Evolutionary conservation across 2,113 vertebrate species (phyloP).

Genomic region (Ailuropoda melanoleuca): DNA sequence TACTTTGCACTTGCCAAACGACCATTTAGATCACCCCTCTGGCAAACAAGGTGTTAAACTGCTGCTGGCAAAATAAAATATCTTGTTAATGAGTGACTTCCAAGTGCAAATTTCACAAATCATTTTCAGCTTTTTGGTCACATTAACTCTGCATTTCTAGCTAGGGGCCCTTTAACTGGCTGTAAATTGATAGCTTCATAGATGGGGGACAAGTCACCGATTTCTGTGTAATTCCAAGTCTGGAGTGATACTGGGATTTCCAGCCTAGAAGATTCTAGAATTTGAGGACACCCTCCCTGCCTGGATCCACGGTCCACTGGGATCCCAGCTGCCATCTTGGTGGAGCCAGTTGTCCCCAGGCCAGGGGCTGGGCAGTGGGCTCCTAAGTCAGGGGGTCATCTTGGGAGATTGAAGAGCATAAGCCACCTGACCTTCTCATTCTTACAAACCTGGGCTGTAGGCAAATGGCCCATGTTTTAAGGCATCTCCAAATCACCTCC

Average conservation of each 20-base stretch:
- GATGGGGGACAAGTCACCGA: background rate
- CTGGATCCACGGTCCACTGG: rapidly evolving
- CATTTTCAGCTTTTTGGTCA: background rate
- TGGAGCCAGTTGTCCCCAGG: background rate
- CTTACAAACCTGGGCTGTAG: background rate
- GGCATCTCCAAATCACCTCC: background rate
- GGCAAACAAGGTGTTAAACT: background rate
- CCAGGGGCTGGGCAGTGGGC: no score
- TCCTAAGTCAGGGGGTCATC: background rate
- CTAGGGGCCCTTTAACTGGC: background rate
- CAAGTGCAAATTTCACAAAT: background rate
- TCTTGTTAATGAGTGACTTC: background rate
- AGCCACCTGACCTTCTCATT: background rate
- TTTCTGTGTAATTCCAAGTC: background rate
- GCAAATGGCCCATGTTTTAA: no score
- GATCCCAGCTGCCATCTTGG: background rate
- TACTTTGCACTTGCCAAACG: background rate
- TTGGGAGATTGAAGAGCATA: background rate
- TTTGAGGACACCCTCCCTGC: background rate
- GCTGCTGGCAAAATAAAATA: background rate
- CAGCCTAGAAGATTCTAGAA: background rate
- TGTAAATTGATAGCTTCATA: background rate
- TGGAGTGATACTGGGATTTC: background rate
- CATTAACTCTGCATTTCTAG: background rate
- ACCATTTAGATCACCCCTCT: background rate